Evolutionary conservation across 2,113 vertebrate genomes (phyloP), one percentile per base, ranked within the genome.

Genomic region (Athene noctua): DNA sequence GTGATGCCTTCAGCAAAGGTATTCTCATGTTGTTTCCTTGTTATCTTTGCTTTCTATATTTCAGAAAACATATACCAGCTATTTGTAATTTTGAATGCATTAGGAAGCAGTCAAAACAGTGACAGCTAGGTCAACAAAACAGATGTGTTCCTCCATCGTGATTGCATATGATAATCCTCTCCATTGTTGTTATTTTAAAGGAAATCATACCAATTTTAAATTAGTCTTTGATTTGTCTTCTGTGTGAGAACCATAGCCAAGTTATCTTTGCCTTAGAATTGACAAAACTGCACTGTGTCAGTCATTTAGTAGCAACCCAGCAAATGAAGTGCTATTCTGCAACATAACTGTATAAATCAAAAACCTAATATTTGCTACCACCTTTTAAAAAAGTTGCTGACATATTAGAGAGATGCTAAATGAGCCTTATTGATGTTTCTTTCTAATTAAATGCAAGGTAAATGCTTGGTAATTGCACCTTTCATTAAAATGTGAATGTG

Each of bases 371-470:
- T 90, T 97, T 97, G 73, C 66, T 97, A 80, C 73, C 2, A 47
- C 86, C 86, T 96, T 85, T 96, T 62, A 54, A 96, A 97, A 96
- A 97, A 95, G 81, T 87, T 95, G 82, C 72, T 95, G 96, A 90
- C 93, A 89, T 89, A 95, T 89, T 92, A 92, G 85, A 97, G 92
- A 83, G 82, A 93, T 13, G 40, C 59, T 94, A 96, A 97, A 95
- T 91, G 95, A 97, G 36, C 83, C 78, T 97, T 96, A 94, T 90
- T 97, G 97, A 91, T 97, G 92, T 95, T 97, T 97, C 95, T 79
- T 96, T 95, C 92, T 97, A 97, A 98, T 98, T 97, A 97, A 97
- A 96, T 96, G 80, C 42, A 94, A 92, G 91, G 94, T 97, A 97
- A 97, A 97, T 93, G 65, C 67, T 95, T 9, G 22, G 77, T 94